Percentiles rank a stretch among this genome's conserved stretches.
These are phyloP conservation scores for Eolophus roseicapilla DNA, from an alignment of 2,113 vertebrate species.

Conservation along the genomic window DNA sequence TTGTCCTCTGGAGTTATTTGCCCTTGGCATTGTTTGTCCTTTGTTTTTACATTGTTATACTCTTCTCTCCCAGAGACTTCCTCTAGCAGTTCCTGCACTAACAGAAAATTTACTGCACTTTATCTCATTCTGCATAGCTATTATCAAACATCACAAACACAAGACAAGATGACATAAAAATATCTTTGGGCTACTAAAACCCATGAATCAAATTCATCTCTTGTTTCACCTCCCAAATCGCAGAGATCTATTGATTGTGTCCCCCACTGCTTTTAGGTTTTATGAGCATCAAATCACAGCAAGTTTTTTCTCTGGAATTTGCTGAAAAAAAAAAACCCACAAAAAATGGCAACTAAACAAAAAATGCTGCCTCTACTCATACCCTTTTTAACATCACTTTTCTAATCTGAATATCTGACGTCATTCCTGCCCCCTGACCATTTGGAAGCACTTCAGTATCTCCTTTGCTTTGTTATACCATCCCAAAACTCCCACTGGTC, in stretches of 20 bases:
- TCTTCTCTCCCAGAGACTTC: neutral
- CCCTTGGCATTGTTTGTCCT: neutral
- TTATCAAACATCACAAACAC: neutral
- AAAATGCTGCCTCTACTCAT: neutral
- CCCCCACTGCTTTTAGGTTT: neutral
- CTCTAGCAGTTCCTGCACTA: neutral
- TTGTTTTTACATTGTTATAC: neutral
- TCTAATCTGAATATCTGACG: neutral
- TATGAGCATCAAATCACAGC: neutral
- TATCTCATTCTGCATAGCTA: neutral
- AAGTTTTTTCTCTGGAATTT: neutral
- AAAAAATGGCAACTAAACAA: neutral
- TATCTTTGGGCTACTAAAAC: neutral
- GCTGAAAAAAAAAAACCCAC: neutral
- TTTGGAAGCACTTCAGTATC: neutral
- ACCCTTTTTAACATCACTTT: neutral
- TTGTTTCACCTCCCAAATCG: neutral
- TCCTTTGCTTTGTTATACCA: neutral
- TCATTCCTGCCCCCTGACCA: neutral
- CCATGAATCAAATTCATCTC: neutral
- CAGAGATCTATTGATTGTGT: conserved; percentile 9
- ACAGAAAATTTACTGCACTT: neutral
- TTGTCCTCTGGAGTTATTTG: neutral
- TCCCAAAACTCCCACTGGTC: neutral
- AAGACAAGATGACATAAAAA: neutral